Evolutionary conservation across 2,888 invertebrate species (phyloP).

Genomic region (Eledona agricola): DNA sequence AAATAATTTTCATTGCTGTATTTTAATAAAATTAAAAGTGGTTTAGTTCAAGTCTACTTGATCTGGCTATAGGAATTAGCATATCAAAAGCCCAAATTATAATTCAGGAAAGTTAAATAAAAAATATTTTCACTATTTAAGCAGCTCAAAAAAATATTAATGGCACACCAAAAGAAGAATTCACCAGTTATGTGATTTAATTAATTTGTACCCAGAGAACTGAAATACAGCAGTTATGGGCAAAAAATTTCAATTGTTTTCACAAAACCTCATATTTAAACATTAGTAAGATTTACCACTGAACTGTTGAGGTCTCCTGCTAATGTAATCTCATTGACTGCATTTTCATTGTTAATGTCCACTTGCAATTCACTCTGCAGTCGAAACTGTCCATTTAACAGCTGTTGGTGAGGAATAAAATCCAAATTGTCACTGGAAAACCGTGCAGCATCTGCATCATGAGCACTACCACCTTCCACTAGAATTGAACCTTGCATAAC

Average conservation of each 20-base stretch:
- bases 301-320: conserved; percentile 5
- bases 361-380: conserved; percentile 47
- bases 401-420: conserved; percentile 53
- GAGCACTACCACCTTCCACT: conserved; percentile 44
- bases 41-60: no score
- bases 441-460: conserved; percentile 42
- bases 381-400: conserved; percentile 50
- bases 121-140: no score
- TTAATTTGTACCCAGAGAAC: no score
- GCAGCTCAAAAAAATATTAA: no score
- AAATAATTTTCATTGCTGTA: no score
- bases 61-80: no score
- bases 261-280: background rate
- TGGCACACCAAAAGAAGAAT: no score
- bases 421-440: conserved; percentile 53
- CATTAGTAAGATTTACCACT: conserved; percentile 5
- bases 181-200: no score
- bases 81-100: no score
- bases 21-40: no score
- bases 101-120: no score
- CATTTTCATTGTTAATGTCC: conserved; percentile 33
- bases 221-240: no score
- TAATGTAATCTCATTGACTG: conserved; percentile 29
- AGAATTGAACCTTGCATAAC: conserved; percentile 50
- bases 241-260: conserved; percentile 1